Base-by-base conservation (phyloP, 92 coral and sea anemone genomes). In the Palythoa grandis region DNA sequence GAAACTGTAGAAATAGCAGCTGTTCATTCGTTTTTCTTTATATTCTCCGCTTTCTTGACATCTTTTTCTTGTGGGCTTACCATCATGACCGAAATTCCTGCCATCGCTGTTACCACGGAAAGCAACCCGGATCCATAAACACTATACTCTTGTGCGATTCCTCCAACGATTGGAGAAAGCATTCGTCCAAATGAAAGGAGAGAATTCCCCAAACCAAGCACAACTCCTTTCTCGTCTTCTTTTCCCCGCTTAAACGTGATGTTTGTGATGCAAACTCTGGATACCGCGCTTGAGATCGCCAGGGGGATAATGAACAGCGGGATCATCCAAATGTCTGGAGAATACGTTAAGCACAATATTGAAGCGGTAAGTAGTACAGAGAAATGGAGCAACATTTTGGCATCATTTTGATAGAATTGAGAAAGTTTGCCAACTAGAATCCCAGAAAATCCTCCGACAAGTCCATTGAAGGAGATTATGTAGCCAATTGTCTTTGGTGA, bases 101-200 rank as follows among this genome's bases (percentile, higher is more conserved):
- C 38, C n/a, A 89, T 76, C 9, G 97, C 92, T 67, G 91, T 88
- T 22, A 78, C 65, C 5, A 90, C 92, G 15, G 96, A 86, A 54
- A 93, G 38, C 71, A 87, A 38, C 38, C 98, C 98, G 7, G 99
- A 98, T 61, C 93, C 99, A 76, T 92, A 89, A 1, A 89, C 86
- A 82, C 95, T 95, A 53, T 77, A 71, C 85, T 95, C 99, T 79
- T 90, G 95, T 5, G 93, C 93, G 39, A 97, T 38, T 38, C 99
- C 99, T 14, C 95, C 99, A 66, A 97, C 39, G 48, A 94, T 88
- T 53, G 99, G 99, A 13, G 99, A 97, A 76, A 97, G 77, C 99
- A 97, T 97, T 68, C 99, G 90, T 50, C 98, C 98, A 71, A 95
- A 86, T 24, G 99, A 93, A 17, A 92, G 88, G 74, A 95, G 52